phyloP scores from a whole-genome alignment of 35 echinoderm and acorn worm species.

The Apostichopus californicus region DNA sequence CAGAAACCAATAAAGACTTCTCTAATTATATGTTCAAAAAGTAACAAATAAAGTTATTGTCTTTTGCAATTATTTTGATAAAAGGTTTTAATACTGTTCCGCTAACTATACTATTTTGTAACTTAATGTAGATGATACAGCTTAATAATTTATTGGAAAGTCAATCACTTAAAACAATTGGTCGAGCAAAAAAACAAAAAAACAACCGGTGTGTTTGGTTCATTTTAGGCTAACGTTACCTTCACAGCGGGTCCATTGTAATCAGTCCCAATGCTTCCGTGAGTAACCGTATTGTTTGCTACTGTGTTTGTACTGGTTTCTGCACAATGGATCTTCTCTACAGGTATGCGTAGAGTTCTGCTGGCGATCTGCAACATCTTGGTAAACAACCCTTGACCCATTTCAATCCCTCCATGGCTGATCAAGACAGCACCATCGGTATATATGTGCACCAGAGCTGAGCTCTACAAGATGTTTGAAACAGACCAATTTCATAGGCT shows the following conservation, averaged over 20 bases:
- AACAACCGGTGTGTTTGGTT: too few relatives aligned
- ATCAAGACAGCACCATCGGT: constrained; percentile 61
- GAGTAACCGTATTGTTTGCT: constrained; percentile 40
- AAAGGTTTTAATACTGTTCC: too few relatives aligned
- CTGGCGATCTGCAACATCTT: constrained; percentile 65
- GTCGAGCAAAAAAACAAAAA: too few relatives aligned
- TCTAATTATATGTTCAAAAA: too few relatives aligned
- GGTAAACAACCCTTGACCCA: constrained; percentile 75
- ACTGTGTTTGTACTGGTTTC: constrained; percentile 22
- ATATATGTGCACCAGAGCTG: constrained; percentile 67
- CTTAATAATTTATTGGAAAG: too few relatives aligned
- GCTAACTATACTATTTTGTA: too few relatives aligned
- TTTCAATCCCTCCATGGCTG: constrained; percentile 71
- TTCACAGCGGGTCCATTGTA: constrained; percentile 56
- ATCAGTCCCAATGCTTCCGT: constrained; percentile 58
- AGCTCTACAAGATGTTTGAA: too few relatives aligned
- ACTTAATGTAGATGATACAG: too few relatives aligned
- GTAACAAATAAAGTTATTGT: too few relatives aligned
- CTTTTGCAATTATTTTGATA: too few relatives aligned
- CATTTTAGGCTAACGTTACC: not conserved
- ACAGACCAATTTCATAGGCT: too few relatives aligned
- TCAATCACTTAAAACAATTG: too few relatives aligned
- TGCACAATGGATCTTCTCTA: constrained; percentile 24
- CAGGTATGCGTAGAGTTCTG: not conserved
- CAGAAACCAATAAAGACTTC: not conserved